phyloP scores from a whole-genome alignment of 2,888 invertebrate genomes.

The Fragum whitleyi region DNA sequence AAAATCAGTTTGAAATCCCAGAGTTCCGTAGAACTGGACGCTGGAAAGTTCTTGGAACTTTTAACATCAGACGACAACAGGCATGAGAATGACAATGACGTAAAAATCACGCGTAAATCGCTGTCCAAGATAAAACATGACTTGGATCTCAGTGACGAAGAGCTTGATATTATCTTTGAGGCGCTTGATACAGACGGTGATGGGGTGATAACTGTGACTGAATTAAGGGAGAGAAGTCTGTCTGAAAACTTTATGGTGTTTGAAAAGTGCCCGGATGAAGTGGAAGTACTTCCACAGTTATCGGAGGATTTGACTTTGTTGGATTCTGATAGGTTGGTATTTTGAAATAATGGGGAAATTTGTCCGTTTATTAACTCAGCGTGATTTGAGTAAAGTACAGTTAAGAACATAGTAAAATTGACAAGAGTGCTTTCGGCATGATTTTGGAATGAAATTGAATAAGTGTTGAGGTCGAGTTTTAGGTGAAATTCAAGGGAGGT shows the following conservation, averaged over 20 bases:
- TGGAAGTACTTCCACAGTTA: constrained; percentile 50
- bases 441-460: too few species aligned
- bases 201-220: constrained; percentile 72
- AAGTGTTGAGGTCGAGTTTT: too few species aligned
- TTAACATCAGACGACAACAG: constrained; percentile 43
- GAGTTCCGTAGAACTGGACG: constrained; percentile 59
- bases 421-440: too few species aligned
- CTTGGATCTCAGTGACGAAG: constrained; percentile 70
- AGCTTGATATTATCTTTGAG: constrained; percentile 75
- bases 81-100: constrained; percentile 34
- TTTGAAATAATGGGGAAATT: neutral
- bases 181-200: constrained; percentile 77
- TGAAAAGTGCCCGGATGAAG: constrained; percentile 52
- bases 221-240: constrained; percentile 50
- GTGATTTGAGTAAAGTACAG: neutral
- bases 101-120: constrained; percentile 64
- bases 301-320: constrained; percentile 55
- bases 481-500: too few species aligned
- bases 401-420: too few species aligned
- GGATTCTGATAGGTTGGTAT: constrained; percentile 56
- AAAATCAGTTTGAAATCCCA: constrained; percentile 53
- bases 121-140: constrained; percentile 65
- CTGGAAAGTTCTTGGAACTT: constrained; percentile 52
- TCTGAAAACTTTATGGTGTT: constrained; percentile 38
- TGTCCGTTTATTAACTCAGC: neutral